phyloP scores from a whole-genome alignment of 30 jellyfish, hydroid and myxozoan species.

The Clytia hemisphaerica region DNA sequence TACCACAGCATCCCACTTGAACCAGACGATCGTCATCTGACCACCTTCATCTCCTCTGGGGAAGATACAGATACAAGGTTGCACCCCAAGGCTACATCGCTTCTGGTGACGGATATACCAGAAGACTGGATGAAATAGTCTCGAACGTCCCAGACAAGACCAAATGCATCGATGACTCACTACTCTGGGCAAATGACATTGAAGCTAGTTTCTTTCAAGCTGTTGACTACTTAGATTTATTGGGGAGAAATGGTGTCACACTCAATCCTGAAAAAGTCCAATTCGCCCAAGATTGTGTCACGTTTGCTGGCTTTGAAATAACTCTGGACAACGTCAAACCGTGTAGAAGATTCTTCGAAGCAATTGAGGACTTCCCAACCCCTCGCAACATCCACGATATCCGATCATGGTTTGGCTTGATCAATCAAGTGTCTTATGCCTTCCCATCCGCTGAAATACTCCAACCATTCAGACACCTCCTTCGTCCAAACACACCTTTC shows the following conservation, averaged over 20 bases:
- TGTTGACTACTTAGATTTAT: conserved; percentile 7
- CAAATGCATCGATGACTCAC: conserved; percentile 18
- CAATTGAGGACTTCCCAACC: conserved; percentile 31
- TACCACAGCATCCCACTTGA: conserved; percentile 25
- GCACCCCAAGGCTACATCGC: conserved; percentile 16
- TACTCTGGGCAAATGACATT: conserved; percentile 18
- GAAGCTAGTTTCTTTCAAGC: conserved; percentile 23
- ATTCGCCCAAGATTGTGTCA: conserved; percentile 2
- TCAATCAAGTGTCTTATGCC: conserved; percentile 24
- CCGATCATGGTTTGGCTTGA: conserved; percentile 35
- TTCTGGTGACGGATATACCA: conserved; percentile 10
- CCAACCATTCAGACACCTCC: conserved; percentile 29
- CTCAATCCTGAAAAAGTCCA: background rate
- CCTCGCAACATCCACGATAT: conserved; percentile 21
- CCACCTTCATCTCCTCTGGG: conserved; percentile 12
- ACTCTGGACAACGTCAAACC: conserved; percentile 33
- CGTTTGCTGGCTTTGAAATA: conserved; percentile 20
- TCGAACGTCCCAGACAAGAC: conserved; percentile 17
- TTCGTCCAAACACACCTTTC: conserved; percentile 21
- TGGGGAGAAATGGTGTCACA: background rate
- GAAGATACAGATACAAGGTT: too few species aligned
- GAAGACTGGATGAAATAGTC: conserved; percentile 11
- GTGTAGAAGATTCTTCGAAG: conserved; percentile 1
- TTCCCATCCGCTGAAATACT: conserved; percentile 15
- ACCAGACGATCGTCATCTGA: conserved; percentile 9